Percentiles rank a stretch among this genome's conserved stretches.
These are phyloP conservation scores for Turdus rufiventris DNA, from an alignment of 2,113 vertebrate species.

Conservation along the genomic window DNA sequence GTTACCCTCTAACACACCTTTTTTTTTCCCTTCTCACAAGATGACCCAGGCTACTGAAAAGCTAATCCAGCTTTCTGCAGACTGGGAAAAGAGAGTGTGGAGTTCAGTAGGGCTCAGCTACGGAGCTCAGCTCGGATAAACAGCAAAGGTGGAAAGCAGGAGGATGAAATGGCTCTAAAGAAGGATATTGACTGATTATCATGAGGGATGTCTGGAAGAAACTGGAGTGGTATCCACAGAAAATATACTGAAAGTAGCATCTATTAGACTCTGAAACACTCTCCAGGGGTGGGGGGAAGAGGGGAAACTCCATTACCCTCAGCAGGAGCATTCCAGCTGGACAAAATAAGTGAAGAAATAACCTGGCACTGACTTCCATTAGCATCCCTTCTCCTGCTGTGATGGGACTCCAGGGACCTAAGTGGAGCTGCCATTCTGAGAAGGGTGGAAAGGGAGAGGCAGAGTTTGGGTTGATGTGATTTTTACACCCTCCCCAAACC, in stretches of 20 bases:
- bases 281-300: rapidly evolving
- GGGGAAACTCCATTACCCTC: background rate
- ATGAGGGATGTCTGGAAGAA: background rate
- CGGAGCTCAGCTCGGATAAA: background rate
- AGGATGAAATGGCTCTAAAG: background rate
- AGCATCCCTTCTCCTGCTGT: background rate
- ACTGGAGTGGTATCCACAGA: background rate
- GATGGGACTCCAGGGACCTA: background rate
- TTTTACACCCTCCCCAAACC: background rate
- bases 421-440: background rate
- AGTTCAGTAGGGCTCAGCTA: background rate
- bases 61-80: constrained; percentile 25
- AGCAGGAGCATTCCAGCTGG: background rate
- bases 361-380: background rate
- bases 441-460: background rate
- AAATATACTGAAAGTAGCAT: background rate
- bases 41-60: constrained; percentile 2
- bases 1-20: constrained; percentile 21
- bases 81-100: background rate
- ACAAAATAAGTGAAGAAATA: background rate
- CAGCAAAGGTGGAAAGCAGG: background rate
- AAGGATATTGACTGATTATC: background rate
- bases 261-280: background rate
- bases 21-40: background rate
- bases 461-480: background rate